Evolutionary conservation across 2,888 invertebrate genomes (phyloP), one percentile per base, ranked within the genome.

Genomic region (Subacronicta megacephala): DNA sequence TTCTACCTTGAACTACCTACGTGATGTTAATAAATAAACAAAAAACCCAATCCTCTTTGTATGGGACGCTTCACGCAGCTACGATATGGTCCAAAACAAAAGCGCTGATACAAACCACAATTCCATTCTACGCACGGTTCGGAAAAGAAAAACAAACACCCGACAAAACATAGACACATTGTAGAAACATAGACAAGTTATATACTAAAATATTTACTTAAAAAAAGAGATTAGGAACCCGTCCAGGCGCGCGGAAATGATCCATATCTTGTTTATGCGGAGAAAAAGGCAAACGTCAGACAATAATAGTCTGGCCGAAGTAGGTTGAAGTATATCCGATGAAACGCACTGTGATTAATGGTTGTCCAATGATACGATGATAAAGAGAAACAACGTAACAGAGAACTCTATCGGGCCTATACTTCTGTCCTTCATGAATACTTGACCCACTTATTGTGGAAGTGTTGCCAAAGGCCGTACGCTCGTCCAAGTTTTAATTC

Each of bases 381-480:
- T 90, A 87, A 87, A 89, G 85, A 87, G 89, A 84, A 83, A 80
- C 79, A 73, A 62, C 76, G 72, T 81, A 83, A 81, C 79, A 82
- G 78, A 77, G 70, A 75, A 70, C 81, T 77, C 79, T 75, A 73
- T 72, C 71, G 73, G 54, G 74, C 69, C 77, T 78, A 74, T 76
- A 80, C 78, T 70, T 76, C 75, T 83, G 88, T 87, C 90, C 90
- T 90, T 88, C 82, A 75, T 83, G 76, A 80, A 84, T 89, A 84
- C 90, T 92, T 92, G 91, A 92, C 93, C 92, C 75, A 92, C 81
- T 89, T 92, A 83, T 72, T 76, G 73, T 68, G 71, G 75, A 81
- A 81, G 80, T 83, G 85, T 86, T 82, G 82, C 82, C 80, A 84
- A 83, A 78, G 82, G 69, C 75, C 75, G 73, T 63, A 75, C 68